Percentiles rank a stretch among this genome's conserved stretches.
These are phyloP conservation scores for Eupristina koningsbergeri DNA, from an alignment of 1,140 invertebrate genomes.

Conservation along the genomic window DNA sequence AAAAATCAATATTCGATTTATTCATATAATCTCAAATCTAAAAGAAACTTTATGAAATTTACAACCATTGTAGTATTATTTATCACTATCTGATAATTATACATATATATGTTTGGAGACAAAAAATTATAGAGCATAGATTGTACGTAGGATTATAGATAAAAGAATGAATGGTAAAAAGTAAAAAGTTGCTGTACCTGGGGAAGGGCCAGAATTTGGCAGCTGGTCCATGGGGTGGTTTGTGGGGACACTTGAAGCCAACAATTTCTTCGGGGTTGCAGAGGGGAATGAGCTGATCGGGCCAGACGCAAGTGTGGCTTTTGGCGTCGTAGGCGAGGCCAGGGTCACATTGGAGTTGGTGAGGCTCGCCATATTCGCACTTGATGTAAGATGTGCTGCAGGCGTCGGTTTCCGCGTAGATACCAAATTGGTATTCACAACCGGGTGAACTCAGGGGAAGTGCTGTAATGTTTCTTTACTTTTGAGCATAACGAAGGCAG, in stretches of 20 bases:
- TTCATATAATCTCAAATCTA: too few relatives aligned
- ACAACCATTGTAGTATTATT: too few relatives aligned
- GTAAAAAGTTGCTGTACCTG: slow-evolving; percentile 59
- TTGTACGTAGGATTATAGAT: too few relatives aligned
- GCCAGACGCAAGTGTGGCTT: slow-evolving; percentile 93
- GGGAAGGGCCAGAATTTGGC: slow-evolving; percentile 93
- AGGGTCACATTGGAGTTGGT: slow-evolving; percentile 85
- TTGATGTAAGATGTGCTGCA: slow-evolving; percentile 91
- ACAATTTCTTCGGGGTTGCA: slow-evolving; percentile 91
- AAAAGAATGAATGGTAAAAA: too few relatives aligned
- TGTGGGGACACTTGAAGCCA: slow-evolving; percentile 88
- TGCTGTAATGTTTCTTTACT: slow-evolving; percentile 72
- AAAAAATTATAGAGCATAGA: too few relatives aligned
- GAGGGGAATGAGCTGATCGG: slow-evolving; percentile 87
- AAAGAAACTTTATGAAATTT: too few relatives aligned
- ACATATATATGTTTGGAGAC: too few relatives aligned
- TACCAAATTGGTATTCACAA: slow-evolving; percentile 91
- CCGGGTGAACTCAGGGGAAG: slow-evolving; percentile 83
- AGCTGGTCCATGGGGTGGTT: slow-evolving; percentile 83
- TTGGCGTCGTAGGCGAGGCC: slow-evolving; percentile 91
- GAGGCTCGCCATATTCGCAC: slow-evolving; percentile 86
- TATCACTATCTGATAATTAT: too few relatives aligned
- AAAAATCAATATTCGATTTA: too few relatives aligned
- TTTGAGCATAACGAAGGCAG: background rate
- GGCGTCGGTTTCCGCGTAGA: slow-evolving; percentile 84